Evolutionary conservation across 2,888 invertebrate genomes (phyloP), one percentile per base, ranked within the genome.

Genomic region (Trichopoda pennipes): DNA sequence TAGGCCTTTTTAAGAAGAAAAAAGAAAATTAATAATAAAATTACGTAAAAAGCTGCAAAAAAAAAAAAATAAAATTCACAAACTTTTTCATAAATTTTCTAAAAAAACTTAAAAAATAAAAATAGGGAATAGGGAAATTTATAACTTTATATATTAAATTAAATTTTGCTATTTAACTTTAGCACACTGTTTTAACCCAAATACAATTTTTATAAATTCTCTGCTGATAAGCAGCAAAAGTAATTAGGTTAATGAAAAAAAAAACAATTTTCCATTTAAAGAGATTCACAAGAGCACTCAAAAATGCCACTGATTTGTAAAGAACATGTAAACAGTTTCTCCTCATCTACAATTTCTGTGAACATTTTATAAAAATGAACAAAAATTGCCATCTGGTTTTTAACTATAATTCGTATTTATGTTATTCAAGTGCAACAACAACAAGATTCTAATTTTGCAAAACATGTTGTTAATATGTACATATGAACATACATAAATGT

Each of bases 201-300:
- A 58, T 16, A 66, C 14, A n/a, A 32, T 35, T 44, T 7, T 16
- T 28, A 14, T 32, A 19, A 32, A 61, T 44, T 63, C 16, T 51
- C n/a, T 16, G 16, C 7, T 3, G 23, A 14, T 12, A 17, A 72
- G 17, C 28, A 63, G 0, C 1, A 44, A 51, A 61, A 70, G 6
- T 28, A 28, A 70, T 64, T 19, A 63, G 55, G 63, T 77, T 70
- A 77, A 77, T 77, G 42, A 44, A 49, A 68, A 55, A 44, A 58
- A 38, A 68, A 60, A 17, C 21, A 16, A 38, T 28, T 77, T 32
- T 55, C 61, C 63, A 63, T 63, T 63, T 70, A n/a, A 49, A 61
- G 63, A 55, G 17, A 42, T 38, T 70, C 70, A 70, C 70, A 63
- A 77, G 56, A 77, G 47, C 63, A 70, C 55, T 61, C 35, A 28